Evolutionary conservation across 1,140 invertebrate genomes (phyloP), one percentile per base, ranked within the genome.

Genomic region (Andricus grossulariae): DNA sequence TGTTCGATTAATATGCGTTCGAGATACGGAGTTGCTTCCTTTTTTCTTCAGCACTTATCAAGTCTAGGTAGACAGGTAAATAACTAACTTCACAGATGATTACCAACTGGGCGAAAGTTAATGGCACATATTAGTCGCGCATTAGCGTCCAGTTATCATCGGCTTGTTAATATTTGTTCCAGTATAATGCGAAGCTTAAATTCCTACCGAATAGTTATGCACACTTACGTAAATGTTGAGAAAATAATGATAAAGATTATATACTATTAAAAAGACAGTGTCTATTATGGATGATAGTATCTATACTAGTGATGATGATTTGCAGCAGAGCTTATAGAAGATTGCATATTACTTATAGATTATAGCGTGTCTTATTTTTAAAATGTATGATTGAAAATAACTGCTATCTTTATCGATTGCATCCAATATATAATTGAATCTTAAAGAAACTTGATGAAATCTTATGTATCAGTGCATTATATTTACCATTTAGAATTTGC

Each of bases 101-200:
- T 77, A 57, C 50, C 32, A 79, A 54, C 74, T 19, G 70, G 72
- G 82, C 52, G 76, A 86, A 83, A 84, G 79, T 83, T 83, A 83
- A 85, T 81, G 79, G 82, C 81, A 75, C 73, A 76, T 77, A 86
- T 85, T 86, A 85, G 85, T 81, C 79, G 78, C 70, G 81, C 74
- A 82, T 86, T 85, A 86, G 45, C 55, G 73, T 49, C 54, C 3
- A 74, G n/a, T 54, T 51, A 51, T 50, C 71, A 51, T 72, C 71
- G 32, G 13, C 71, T 72, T 51, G 71, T 72, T 51, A 72, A 21
- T 3, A 39, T 25, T 50, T 72, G 45, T 72, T 51, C 50, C 71
- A 39, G 71, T 13, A 51, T 72, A 12, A 7, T 55, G 10, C 39
- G 39, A 45, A 45, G 39, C 39, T 45, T 45, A 45, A 1, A 45